phyloP scores from a whole-genome alignment of 2,113 vertebrate genomes.

The Pedionomus torquatus region DNA sequence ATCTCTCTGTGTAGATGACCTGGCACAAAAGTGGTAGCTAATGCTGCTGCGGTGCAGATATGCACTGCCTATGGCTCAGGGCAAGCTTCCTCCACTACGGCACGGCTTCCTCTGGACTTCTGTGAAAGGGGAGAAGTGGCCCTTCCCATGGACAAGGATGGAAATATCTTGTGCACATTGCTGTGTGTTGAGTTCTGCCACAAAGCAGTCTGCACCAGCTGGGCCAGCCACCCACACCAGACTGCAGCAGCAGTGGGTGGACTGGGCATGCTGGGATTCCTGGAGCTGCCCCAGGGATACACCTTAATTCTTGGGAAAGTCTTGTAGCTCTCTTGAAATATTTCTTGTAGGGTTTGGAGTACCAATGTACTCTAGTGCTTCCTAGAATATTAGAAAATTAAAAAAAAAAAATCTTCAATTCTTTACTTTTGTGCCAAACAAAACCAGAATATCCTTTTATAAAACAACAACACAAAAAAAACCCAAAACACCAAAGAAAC shows the following conservation, averaged over 20 bases:
- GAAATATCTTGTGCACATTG: background rate
- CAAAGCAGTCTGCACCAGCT: background rate
- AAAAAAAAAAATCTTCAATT: rapidly evolving
- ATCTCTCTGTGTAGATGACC: background rate
- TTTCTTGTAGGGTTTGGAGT: background rate
- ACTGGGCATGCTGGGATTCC: rapidly evolving
- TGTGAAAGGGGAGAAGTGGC: background rate
- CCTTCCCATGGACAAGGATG: background rate
- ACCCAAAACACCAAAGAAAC: background rate
- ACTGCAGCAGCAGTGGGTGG: too few species aligned
- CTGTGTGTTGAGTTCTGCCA: background rate
- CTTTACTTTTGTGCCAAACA: background rate
- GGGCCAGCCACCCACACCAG: background rate
- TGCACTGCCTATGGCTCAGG: background rate
- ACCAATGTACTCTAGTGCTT: background rate
- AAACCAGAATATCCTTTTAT: background rate
- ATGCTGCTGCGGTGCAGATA: background rate
- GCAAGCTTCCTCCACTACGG: background rate
- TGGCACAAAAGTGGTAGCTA: background rate
- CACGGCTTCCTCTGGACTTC: background rate
- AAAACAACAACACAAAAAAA: background rate
- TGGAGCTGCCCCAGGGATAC: background rate
- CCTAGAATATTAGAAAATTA: background rate
- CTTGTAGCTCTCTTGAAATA: background rate
- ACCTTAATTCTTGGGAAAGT: background rate